Evolutionary conservation across 2,888 invertebrate genomes (phyloP).

Genomic region (Sarcophaga rosellei): DNA sequence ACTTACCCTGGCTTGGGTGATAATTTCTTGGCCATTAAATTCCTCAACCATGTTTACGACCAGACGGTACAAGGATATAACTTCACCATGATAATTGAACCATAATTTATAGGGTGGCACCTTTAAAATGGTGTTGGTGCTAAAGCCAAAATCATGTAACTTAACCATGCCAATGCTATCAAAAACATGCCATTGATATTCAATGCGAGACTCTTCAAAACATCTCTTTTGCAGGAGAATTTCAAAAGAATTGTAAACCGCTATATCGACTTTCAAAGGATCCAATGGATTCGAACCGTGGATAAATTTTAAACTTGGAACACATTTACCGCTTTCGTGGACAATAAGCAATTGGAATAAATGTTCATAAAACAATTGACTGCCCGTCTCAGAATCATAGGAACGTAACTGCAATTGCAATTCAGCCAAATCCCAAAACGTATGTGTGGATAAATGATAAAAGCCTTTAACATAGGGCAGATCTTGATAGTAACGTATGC

Average conservation of each 20-base stretch:
- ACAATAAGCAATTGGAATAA: conserved; percentile 55
- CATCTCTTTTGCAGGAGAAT: conserved; percentile 68
- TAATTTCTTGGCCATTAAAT: background rate
- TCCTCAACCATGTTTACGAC: conserved; percentile 56
- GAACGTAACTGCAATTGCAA: conserved; percentile 24
- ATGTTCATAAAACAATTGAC: conserved; percentile 29
- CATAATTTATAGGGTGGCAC: conserved; percentile 70
- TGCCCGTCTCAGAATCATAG: conserved; percentile 29
- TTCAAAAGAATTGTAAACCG: conserved; percentile 70
- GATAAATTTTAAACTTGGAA: conserved; percentile 64
- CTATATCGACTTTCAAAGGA: conserved; percentile 69
- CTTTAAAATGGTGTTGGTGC: conserved; percentile 48
- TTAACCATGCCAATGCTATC: conserved; percentile 67
- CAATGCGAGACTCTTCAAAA: conserved; percentile 38
- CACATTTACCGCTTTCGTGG: conserved; percentile 33
- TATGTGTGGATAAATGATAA: conserved; percentile 63
- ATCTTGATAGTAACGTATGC: conserved; percentile 64
- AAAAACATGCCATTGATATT: conserved; percentile 68
- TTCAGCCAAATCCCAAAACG: conserved; percentile 68
- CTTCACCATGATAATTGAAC: conserved; percentile 70
- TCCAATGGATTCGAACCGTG: conserved; percentile 69
- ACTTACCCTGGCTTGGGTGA: conserved; percentile 60
- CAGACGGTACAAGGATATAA: conserved; percentile 66
- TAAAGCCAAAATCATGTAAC: conserved; percentile 67
- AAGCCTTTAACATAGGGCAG: conserved; percentile 70